A percentile compares a stretch with the other conserved stretches of the same genome.
Conservation (phyloP, 2,888 invertebrate genomes). For the Taenaris catops region DNA sequence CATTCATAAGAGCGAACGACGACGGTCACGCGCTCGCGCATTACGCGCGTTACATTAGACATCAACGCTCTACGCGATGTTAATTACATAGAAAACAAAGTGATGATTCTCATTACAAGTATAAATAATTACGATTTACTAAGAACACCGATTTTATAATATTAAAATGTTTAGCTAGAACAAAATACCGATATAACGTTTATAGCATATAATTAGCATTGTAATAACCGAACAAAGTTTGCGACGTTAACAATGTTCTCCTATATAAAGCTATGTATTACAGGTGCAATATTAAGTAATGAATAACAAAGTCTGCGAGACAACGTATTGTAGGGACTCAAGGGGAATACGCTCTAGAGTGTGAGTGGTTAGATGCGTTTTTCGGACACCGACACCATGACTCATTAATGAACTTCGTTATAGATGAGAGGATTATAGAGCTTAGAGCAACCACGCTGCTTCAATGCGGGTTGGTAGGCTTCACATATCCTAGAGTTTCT, state of each 20-base stretch:
- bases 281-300: constrained; percentile 51
- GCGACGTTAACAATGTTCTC: constrained; percentile 14
- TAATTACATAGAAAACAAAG: constrained; percentile 26
- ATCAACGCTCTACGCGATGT: constrained; percentile 36
- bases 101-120: constrained; percentile 16
- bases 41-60: constrained; percentile 41
- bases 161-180: constrained; percentile 11
- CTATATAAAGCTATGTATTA: constrained; percentile 16
- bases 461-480: too few relatives aligned
- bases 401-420: constrained; percentile 70
- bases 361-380: constrained; percentile 36
- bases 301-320: constrained; percentile 53
- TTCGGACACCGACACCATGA: constrained; percentile 32
- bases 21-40: constrained; percentile 32
- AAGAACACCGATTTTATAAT: constrained; percentile 10
- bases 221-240: constrained; percentile 12
- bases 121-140: constrained; percentile 13
- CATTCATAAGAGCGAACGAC: constrained; percentile 35
- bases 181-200: constrained; percentile 11
- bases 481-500: too few relatives aligned
- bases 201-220: constrained; percentile 19
- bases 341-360: constrained; percentile 39
- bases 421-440: too few relatives aligned
- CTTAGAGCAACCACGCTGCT: too few relatives aligned
- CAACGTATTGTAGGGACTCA: constrained; percentile 25